Evolutionary conservation across 37 sponge, comb jelly and placozoan species (phyloP), one percentile per base, ranked within the genome.

Genomic region (Axinella damicornis): DNA sequence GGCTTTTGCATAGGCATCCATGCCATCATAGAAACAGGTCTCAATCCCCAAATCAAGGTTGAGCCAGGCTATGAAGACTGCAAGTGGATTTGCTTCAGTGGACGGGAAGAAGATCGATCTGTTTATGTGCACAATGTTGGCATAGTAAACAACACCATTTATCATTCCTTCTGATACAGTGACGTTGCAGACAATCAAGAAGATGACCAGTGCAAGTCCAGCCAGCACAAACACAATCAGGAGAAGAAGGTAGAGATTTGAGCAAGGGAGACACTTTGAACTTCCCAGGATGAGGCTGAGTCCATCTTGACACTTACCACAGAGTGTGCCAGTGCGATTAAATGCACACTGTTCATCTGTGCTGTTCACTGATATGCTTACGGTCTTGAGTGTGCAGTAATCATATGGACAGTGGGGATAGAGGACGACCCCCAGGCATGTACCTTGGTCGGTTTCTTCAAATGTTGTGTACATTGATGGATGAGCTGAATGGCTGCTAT

Each of bases 1-100:
- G 5, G 73, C 40, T 68, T 79, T 83, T 1, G 36, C 38, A 55
- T 83, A 83, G 52, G 77, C 79, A 73, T 71, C 64, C 84, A 83
- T 89, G 4, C 84, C 90, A 73, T 78, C 31, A 61, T 77, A 89
- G 64, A 89, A 83, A 52, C 90, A 89, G 22, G 64, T 5, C 53
- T 39, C 31, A 72, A 61, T n/a, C 6, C 73, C 79, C 1, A 52
- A 62, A 5, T 69, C 64, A 2, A 89, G 71, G 38, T 89, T 89
- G 66, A 89, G 25, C 39, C 76, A 30, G 4, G 90, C 69, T 25
- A 89, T 24, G 22, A 78, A 31, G 25, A 67, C 53, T 53, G 40
- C 24, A 18, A 77, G 27, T 72, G 38, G 41, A 14, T n/a, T 34
- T 46, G 46, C 9, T 25, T 53, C 34, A 25, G 19, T n/a, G 11